phyloP scores from a whole-genome alignment of 2,888 invertebrate species.

The Trissolcus japonicus region DNA sequence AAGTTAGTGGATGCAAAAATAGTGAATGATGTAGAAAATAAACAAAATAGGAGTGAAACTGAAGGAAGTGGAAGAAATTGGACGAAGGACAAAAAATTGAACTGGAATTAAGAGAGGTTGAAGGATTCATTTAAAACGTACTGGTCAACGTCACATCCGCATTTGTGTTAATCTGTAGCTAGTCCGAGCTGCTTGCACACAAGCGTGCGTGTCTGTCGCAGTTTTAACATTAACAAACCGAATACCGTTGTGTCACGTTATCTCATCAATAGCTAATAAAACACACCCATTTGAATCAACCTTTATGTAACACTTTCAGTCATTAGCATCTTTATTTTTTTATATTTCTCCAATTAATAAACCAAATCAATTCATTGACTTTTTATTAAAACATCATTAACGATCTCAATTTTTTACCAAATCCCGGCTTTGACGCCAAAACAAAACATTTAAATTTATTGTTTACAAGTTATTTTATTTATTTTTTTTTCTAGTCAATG shows the following conservation, averaged over 20 bases:
- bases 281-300: slow-evolving; percentile 24
- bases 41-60: no score
- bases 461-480: no score
- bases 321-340: slow-evolving; percentile 4
- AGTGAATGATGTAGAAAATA: not conserved
- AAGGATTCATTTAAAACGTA: slow-evolving; percentile 29
- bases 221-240: slow-evolving; percentile 29
- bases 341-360: not conserved
- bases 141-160: slow-evolving; percentile 47
- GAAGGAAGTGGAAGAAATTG: slow-evolving; percentile 23
- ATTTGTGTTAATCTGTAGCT: slow-evolving; percentile 50
- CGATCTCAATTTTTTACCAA: not conserved
- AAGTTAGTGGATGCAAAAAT: no score
- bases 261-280: slow-evolving; percentile 29
- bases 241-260: slow-evolving; percentile 24
- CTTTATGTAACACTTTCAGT: slow-evolving; percentile 22
- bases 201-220: slow-evolving; percentile 6
- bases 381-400: not conserved
- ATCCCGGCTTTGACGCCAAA: no score
- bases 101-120: slow-evolving; percentile 4
- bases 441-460: no score
- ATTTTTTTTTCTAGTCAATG: no score
- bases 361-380: no score
- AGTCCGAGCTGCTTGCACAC: slow-evolving; percentile 11
- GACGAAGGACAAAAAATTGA: slow-evolving; percentile 2